Percentiles rank a stretch among this genome's conserved stretches.
Evolutionary conservation across 35 echinoderm and acorn worm genomes (phyloP).

Genomic region (Ophioderma brevispina): DNA sequence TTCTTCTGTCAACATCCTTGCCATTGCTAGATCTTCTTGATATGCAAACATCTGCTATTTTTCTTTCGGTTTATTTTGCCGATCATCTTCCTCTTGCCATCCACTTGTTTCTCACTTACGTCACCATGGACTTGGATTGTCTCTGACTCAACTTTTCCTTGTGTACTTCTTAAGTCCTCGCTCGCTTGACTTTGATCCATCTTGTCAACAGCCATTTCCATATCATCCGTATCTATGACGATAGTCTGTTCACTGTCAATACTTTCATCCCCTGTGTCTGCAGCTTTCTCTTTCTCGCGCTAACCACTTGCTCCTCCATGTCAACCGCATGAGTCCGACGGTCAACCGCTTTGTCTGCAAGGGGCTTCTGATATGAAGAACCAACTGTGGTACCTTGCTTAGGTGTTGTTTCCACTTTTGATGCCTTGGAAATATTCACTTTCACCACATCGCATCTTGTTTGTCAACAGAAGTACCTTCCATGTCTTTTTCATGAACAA

Average conservation of each 20-base stretch:
- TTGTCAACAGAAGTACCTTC: too few species aligned
- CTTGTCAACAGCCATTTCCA: neutral
- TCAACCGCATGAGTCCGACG: neutral
- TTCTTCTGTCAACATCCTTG: too few species aligned
- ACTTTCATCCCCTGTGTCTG: neutral
- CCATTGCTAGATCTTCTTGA: too few species aligned
- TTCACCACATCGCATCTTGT: neutral
- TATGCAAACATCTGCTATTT: too few species aligned
- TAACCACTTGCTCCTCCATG: neutral
- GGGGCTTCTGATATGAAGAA: too few species aligned
- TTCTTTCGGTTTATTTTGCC: too few species aligned
- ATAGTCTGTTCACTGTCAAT: neutral
- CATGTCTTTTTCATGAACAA: too few species aligned
- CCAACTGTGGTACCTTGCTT: too few species aligned
- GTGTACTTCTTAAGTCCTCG: neutral
- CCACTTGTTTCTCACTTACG: neutral
- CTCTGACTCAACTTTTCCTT: neutral
- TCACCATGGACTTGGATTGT: neutral
- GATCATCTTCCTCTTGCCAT: too few species aligned
- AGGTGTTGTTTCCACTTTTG: neutral
- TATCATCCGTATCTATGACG: neutral
- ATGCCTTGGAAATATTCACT: neutral
- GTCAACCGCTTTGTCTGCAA: too few species aligned
- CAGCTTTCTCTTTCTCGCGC: neutral
- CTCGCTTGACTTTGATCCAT: too few species aligned